Base-by-base conservation (phyloP, 1,140 invertebrate genomes). In the Cyclargus thomasi region DNA sequence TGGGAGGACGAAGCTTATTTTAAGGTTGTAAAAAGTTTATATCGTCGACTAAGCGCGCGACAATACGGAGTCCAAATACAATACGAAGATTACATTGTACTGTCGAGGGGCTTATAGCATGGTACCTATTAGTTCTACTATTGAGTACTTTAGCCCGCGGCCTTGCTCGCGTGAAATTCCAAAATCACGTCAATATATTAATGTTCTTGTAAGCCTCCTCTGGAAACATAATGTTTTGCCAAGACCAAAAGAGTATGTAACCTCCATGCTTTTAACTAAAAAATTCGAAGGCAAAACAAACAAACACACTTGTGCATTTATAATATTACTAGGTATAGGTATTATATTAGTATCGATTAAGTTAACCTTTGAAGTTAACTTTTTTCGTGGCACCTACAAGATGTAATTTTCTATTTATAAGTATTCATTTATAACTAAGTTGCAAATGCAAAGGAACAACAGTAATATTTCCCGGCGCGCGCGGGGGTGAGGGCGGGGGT, bases 401-500 rank as follows among this genome's bases (percentile, higher is more conserved):
- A n/a, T 29, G 29, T 0, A 0, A 29, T 29, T 29, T 29, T 29
- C 5, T 47, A 47, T 39, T 39, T 39, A 47, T 14, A 14, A 47
- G 14, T 47, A 47, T 11, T 8, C 0, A 16, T 47, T 47, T 47
- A 47, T 47, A 47, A 47, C 14, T 47, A 8, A 11, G 39, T 11
- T 47, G 2, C 39, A 47, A 47, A 8, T 14, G 14, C 39, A 47
- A 29, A 29, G 39, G 39, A 47, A 47, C 39, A 47, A 47, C 14
- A 47, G 29, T 1, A 29, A 29, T 29, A 29, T 29, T 47, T 47
- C 39, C 4, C 36, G 64, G 36, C 39, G 64, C 7, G 29, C 35
- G 23, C 14, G 35, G 64, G 20, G 21, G 20, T 64, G 63, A 35
- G 29, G 8, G 29, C 75, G 74, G 81, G 74, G 65, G 39, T 67